These are phyloP conservation scores for Propithecus perrieri DNA, from an alignment of 2,797 vertebrate genomes.

Conservation along the genomic window DNA sequence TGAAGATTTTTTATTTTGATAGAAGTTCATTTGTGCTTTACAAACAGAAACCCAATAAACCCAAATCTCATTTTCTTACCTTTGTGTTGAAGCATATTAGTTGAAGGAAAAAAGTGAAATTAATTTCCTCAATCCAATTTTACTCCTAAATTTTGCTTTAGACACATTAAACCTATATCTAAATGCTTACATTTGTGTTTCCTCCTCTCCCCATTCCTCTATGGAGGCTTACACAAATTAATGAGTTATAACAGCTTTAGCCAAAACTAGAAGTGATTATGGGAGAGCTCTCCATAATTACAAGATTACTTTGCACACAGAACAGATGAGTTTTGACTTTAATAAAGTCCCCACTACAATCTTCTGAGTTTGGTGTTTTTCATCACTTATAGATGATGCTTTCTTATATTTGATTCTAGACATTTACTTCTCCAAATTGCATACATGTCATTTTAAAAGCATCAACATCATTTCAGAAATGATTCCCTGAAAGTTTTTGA, in stretches of 20 bases:
- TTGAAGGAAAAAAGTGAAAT: not conserved
- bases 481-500: not conserved
- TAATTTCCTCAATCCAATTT: not conserved
- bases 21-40: not conserved
- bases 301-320: not conserved
- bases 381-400: not conserved
- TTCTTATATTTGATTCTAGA: not conserved
- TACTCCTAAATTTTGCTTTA: not conserved
- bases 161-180: not conserved
- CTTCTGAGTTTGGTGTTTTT: not conserved
- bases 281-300: not conserved
- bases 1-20: not conserved
- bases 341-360: not conserved
- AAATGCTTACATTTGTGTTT: not conserved
- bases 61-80: not conserved
- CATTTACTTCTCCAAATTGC: not conserved
- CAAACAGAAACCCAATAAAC: not conserved
- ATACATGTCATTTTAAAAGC: not conserved
- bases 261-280: not conserved
- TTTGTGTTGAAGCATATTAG: not conserved
- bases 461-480: not conserved
- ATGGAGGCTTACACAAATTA: not conserved
- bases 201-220: fast-evolving
- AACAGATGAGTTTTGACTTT: not conserved
- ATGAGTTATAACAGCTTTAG: not conserved